phyloP scores from a whole-genome alignment of 2,113 vertebrate genomes.

The Lepidothrix coronata region DNA sequence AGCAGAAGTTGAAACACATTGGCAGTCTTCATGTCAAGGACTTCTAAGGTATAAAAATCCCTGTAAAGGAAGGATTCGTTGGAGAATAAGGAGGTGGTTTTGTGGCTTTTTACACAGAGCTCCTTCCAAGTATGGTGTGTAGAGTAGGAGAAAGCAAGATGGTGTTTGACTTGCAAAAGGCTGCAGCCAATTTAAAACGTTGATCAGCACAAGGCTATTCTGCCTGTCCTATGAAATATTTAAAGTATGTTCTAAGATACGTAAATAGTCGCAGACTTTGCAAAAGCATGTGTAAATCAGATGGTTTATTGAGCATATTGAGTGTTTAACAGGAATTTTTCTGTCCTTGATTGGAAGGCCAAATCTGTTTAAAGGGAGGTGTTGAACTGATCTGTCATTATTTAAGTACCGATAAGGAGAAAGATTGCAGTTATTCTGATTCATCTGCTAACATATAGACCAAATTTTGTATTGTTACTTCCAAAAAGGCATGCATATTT shows the following conservation, averaged over 20 bases:
- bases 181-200: background rate
- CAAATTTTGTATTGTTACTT: background rate
- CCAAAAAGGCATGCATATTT: background rate
- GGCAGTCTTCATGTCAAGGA: background rate
- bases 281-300: background rate
- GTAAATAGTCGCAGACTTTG: background rate
- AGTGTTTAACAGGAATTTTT: background rate
- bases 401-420: background rate
- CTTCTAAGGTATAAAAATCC: background rate
- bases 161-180: background rate
- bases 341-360: background rate
- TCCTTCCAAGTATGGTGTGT: background rate
- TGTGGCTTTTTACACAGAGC: background rate
- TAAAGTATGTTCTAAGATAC: background rate
- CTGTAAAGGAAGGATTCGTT: background rate
- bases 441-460: background rate
- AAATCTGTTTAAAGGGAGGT: background rate
- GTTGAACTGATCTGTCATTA: background rate
- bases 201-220: background rate
- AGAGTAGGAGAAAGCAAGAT: background rate
- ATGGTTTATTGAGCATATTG: background rate
- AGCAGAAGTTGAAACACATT: background rate
- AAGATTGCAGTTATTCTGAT: background rate
- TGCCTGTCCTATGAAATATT: background rate
- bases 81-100: background rate